Conservation (phyloP, 2,113 vertebrate species). For the Machaerirhynchus nigripectus region DNA sequence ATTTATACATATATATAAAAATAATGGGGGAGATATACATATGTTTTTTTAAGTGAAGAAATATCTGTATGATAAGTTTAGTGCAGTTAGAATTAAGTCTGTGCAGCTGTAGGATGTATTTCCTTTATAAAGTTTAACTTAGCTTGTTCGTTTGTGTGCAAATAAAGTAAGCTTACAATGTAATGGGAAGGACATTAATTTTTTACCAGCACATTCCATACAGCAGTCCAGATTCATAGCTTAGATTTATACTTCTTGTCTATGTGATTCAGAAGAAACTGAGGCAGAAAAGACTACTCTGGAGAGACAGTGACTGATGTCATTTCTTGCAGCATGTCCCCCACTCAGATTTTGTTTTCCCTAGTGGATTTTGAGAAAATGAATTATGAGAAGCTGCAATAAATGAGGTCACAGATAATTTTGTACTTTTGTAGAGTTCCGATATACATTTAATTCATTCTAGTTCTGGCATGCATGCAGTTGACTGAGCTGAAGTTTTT, state of each 20-base stretch:
- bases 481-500: not conserved
- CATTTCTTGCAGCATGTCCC: not conserved
- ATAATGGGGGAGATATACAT: not conserved
- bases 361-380: not conserved
- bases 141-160: not conserved
- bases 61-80: not conserved
- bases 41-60: slow-evolving; percentile 52
- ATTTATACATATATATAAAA: not conserved
- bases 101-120: not conserved
- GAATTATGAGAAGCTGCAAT: not conserved
- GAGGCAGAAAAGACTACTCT: not conserved
- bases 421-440: not conserved
- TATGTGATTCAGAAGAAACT: not conserved
- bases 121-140: slow-evolving; percentile 11
- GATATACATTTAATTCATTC: not conserved
- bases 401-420: not conserved
- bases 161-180: not conserved
- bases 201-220: not conserved
- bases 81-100: not conserved
- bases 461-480: not conserved
- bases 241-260: not conserved
- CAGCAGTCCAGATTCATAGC: not conserved
- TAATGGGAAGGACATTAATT: not conserved
- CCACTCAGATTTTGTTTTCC: not conserved
- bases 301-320: not conserved